Conservation (phyloP, 2,113 vertebrate genomes). For the Nyctibius bracteatus region DNA sequence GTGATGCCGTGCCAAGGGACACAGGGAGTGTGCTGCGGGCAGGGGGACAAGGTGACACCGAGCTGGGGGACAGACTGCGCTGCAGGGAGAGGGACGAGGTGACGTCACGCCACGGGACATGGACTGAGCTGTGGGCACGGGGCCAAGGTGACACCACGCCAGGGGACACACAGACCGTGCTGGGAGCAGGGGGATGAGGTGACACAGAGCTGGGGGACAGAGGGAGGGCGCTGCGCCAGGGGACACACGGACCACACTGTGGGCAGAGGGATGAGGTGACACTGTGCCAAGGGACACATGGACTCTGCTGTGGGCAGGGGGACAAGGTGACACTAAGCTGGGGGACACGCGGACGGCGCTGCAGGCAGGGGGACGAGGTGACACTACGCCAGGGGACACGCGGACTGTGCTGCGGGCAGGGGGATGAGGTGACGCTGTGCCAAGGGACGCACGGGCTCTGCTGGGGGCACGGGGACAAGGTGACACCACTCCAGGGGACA, state of each 20-base stretch:
- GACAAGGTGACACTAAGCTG: background rate
- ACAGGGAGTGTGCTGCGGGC: too few relatives aligned
- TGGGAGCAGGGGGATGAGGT: too few relatives aligned
- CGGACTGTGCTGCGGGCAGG: fast-evolving
- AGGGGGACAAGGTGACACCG: too few relatives aligned
- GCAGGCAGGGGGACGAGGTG: background rate
- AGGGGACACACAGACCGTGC: background rate
- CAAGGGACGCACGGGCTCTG: fast-evolving
- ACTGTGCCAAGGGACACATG: too few relatives aligned
- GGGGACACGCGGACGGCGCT: fast-evolving
- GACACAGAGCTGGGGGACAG: too few relatives aligned
- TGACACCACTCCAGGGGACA: fast-evolving
- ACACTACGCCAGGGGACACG: fast-evolving
- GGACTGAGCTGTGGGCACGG: background rate
- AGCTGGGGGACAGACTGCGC: too few relatives aligned
- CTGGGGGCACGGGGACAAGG: fast-evolving
- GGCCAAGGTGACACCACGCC: background rate
- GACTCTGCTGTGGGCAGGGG: too few relatives aligned
- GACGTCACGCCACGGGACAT: background rate
- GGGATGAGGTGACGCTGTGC: background rate
- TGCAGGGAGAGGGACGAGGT: background rate
- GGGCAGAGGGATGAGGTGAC: too few relatives aligned
- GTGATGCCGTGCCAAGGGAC: too few relatives aligned
- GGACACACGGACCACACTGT: too few relatives aligned
- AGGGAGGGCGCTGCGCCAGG: background rate